A percentile compares a stretch with the other conserved stretches of the same genome.
Conservation (phyloP, 2,888 invertebrate genomes). For the Thumatha senex region DNA sequence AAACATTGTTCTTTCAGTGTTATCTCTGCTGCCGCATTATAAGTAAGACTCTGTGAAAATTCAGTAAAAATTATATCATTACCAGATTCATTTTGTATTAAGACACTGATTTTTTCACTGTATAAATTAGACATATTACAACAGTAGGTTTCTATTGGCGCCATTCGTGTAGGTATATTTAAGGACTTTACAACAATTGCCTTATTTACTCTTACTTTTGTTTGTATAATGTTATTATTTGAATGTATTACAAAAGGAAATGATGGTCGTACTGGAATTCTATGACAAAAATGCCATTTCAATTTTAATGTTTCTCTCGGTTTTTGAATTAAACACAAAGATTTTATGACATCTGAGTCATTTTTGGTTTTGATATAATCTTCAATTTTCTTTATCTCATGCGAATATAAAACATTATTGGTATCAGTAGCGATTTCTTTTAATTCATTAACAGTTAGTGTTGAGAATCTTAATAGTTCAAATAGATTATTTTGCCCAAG, state of each 20-base stretch:
- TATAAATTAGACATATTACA: conserved; percentile 51
- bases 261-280: conserved; percentile 65
- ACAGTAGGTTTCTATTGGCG: too few species aligned
- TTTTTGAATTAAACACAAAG: too few species aligned
- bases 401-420: conserved; percentile 60
- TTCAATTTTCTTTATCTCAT: conserved; percentile 49
- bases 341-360: conserved; percentile 24
- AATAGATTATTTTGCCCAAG: conserved; percentile 71
- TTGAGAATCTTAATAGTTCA: conserved; percentile 70
- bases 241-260: conserved; percentile 68
- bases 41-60: conserved; percentile 66
- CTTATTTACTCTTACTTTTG: conserved; percentile 68
- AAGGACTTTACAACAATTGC: conserved; percentile 74
- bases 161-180: conserved; percentile 66
- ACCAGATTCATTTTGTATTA: conserved; percentile 61
- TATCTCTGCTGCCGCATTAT: conserved; percentile 71
- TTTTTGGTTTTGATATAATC: conserved; percentile 31
- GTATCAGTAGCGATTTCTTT: conserved; percentile 56
- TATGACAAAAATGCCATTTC: conserved; percentile 68
- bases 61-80: conserved; percentile 63
- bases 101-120: conserved; percentile 67
- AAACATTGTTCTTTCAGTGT: conserved; percentile 68
- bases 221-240: conserved; percentile 56
- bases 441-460: conserved; percentile 63
- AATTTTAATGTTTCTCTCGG: conserved; percentile 17